phyloP scores from a whole-genome alignment of 2,797 vertebrate species.

The Graptemys geographica region DNA sequence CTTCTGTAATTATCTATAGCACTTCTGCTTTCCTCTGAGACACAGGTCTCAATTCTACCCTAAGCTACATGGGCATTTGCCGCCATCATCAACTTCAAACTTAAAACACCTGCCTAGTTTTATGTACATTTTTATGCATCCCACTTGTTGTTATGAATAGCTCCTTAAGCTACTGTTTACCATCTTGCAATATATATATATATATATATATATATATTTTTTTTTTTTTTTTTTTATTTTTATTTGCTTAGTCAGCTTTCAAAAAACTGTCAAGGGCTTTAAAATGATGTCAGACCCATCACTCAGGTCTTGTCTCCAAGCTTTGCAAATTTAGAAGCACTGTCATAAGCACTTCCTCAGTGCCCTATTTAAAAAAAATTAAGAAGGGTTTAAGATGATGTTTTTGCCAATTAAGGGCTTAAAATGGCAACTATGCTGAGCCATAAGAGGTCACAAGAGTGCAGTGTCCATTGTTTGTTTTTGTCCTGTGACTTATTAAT shows the following conservation, averaged over 20 bases:
- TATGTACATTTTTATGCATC: not conserved
- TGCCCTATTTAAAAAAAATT: slow-evolving; percentile 15
- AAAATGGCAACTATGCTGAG: not conserved
- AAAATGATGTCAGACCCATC: not conserved
- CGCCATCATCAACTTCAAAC: not conserved
- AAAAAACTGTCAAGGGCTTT: not conserved
- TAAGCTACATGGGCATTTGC: not conserved
- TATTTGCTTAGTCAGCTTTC: not conserved
- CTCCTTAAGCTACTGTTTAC: not conserved
- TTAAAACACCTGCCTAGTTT: not conserved
- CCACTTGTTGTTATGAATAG: rapidly evolving
- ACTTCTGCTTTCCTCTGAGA: not conserved
- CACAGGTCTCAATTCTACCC: not conserved
- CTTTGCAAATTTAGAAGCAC: slow-evolving; percentile 19
- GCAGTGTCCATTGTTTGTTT: not conserved
- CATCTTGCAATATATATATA: not conserved
- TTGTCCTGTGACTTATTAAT: not conserved
- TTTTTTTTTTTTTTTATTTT: not conserved
- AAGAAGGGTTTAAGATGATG: not conserved
- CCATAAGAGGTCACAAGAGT: slow-evolving; percentile 22
- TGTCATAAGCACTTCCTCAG: not conserved
- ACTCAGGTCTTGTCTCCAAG: slow-evolving; percentile 6
- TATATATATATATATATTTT: too few species aligned
- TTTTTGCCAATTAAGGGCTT: not conserved
- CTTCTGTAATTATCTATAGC: not conserved